phyloP scores from a whole-genome alignment of 2,797 vertebrate species.

The Cryptoprocta ferox region DNA sequence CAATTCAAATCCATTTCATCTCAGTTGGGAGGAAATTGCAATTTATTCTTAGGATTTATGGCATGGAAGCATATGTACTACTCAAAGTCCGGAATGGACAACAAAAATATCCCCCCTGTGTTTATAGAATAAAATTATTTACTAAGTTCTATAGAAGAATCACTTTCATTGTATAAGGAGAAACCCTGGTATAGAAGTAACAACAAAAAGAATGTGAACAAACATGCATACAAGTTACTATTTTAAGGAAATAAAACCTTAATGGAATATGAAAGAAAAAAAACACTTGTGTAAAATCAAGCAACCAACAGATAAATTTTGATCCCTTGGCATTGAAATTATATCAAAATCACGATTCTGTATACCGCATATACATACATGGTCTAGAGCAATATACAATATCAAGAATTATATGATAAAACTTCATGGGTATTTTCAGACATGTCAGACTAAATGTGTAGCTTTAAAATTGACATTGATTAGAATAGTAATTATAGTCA shows the following conservation, averaged over 20 bases:
- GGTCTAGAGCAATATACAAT: neutral
- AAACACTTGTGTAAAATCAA: neutral
- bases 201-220: neutral
- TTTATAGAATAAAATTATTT: neutral
- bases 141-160: neutral
- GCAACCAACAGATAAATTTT: neutral
- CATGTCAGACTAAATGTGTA: neutral
- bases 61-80: slow-evolving; percentile 52
- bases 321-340: neutral
- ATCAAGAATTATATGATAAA: neutral
- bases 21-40: slow-evolving; percentile 50
- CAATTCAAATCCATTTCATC: slow-evolving; percentile 70
- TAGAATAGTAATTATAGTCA: neutral
- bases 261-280: neutral
- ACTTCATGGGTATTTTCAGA: neutral
- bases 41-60: slow-evolving; percentile 65
- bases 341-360: neutral
- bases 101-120: neutral
- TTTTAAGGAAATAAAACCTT: neutral
- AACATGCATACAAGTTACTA: neutral
- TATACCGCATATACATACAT: neutral
- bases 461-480: neutral
- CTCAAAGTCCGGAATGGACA: slow-evolving; percentile 18
- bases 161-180: neutral
- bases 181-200: neutral